These are phyloP conservation scores for Meta bourneti DNA, from an alignment of 2,888 invertebrate species.

Conservation along the genomic window DNA sequence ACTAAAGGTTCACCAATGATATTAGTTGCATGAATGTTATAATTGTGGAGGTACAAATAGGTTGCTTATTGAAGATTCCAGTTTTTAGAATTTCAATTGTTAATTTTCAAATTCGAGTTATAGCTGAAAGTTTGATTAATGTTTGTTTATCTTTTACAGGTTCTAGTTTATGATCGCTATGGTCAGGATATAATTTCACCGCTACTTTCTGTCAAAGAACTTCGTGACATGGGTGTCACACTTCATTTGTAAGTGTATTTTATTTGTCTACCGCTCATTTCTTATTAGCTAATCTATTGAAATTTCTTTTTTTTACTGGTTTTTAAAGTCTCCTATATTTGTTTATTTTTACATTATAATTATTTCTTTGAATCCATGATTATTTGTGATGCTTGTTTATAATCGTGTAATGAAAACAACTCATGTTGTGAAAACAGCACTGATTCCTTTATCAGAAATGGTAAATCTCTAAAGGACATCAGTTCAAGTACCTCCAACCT, in stretches of 20 bases:
- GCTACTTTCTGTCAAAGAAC: conserved; percentile 95
- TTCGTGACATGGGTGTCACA: conserved; percentile 97
- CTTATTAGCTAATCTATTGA: background rate
- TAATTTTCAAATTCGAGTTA: no score
- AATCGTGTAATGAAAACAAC: no score
- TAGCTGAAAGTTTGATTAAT: no score
- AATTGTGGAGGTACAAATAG: no score
- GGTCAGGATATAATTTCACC: conserved; percentile 99
- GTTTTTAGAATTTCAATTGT: no score
- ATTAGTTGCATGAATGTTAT: no score
- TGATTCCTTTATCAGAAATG: no score
- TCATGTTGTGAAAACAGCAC: no score
- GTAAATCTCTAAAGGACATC: no score
- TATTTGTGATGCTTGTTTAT: background rate
- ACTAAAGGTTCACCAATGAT: no score
- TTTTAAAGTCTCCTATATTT: background rate
- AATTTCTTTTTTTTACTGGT: background rate
- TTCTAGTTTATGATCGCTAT: conserved; percentile 95
- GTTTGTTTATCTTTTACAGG: conserved; percentile 84
- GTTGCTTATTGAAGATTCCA: no score
- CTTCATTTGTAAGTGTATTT: conserved; percentile 91
- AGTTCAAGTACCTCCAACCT: no score
- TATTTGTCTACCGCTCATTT: conserved; percentile 24
- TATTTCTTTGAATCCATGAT: background rate
- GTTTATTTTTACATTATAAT: background rate